These are phyloP conservation scores for Calycopis cecrops DNA, from an alignment of 1,140 invertebrate species.

Conservation along the genomic window DNA sequence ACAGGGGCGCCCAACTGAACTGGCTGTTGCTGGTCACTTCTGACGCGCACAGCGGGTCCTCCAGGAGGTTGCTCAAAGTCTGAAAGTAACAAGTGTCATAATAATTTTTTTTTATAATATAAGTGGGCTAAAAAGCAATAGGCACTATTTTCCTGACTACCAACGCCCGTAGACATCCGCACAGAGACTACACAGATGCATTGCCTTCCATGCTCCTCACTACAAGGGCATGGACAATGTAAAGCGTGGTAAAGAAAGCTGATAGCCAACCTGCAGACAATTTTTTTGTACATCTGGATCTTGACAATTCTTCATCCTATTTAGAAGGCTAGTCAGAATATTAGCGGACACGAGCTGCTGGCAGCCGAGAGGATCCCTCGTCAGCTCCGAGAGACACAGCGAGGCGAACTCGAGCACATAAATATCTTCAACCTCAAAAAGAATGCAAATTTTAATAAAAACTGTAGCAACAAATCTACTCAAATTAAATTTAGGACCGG, in stretches of 20 bases:
- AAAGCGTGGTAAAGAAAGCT: no score
- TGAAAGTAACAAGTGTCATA: slow-evolving; percentile 18
- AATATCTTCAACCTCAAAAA: slow-evolving; percentile 52
- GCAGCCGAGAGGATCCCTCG: slow-evolving; percentile 55
- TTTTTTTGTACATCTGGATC: slow-evolving; percentile 67
- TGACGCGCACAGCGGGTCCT: slow-evolving; percentile 55
- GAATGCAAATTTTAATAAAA: slow-evolving; percentile 6
- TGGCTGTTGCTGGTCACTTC: slow-evolving; percentile 66
- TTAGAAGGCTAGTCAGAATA: slow-evolving; percentile 48
- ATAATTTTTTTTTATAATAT: no score
- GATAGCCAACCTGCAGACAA: slow-evolving; percentile 50
- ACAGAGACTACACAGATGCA: no score
- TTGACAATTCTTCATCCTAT: slow-evolving; percentile 57
- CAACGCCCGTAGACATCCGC: no score
- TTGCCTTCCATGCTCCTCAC: no score
- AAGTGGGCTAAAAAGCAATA: no score
- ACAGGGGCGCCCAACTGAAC: slow-evolving; percentile 56
- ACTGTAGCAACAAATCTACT: not conserved
- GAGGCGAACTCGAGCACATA: slow-evolving; percentile 63
- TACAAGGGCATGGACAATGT: no score
- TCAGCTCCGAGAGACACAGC: slow-evolving; percentile 52
- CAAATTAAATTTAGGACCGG: not conserved
- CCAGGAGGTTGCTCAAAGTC: slow-evolving; percentile 58
- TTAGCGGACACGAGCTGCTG: slow-evolving; percentile 58
- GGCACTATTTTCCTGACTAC: no score